These are phyloP conservation scores for Hydrolagus colliei DNA, from an alignment of 2,797 vertebrate species.

Conservation along the genomic window DNA sequence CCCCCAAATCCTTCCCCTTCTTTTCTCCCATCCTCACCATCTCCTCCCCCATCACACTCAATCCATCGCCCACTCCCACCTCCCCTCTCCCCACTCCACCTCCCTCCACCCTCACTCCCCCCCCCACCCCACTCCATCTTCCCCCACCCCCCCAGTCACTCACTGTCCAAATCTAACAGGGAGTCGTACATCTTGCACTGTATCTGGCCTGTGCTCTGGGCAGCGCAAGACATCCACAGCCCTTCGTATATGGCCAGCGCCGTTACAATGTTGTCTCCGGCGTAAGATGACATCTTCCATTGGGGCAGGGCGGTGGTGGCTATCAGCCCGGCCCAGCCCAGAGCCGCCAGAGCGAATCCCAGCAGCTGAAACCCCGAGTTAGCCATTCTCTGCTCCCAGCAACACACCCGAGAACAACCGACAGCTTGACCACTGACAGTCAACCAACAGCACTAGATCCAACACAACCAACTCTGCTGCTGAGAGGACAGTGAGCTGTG, in stretches of 20 bases:
- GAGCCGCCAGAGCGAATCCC: constrained; percentile 71
- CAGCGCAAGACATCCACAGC: constrained; percentile 87
- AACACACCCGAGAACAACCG: no score
- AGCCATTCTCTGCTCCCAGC: constrained; percentile 57
- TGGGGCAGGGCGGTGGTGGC: constrained; percentile 78
- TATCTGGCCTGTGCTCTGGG: constrained; percentile 82
- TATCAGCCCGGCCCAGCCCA: constrained; percentile 76
- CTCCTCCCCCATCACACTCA: not conserved
- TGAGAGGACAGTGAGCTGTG: no score
- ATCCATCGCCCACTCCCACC: not conserved
- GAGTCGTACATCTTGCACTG: constrained; percentile 90
- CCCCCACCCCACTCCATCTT: not conserved
- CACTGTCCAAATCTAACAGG: constrained; percentile 64
- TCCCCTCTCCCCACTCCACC: not conserved
- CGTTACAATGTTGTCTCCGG: constrained; percentile 85
- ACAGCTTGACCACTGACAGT: no score
- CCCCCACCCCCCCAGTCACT: not conserved
- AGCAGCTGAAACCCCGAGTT: constrained; percentile 79
- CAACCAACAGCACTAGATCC: no score
- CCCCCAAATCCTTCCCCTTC: no score
- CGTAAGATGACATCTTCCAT: constrained; percentile 86
- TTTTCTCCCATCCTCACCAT: not conserved
- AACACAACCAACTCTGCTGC: no score
- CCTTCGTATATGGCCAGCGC: constrained; percentile 84
- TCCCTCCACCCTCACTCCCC: not conserved